phyloP scores from a whole-genome alignment of 2,113 vertebrate genomes.

The Clupea harengus region DNA sequence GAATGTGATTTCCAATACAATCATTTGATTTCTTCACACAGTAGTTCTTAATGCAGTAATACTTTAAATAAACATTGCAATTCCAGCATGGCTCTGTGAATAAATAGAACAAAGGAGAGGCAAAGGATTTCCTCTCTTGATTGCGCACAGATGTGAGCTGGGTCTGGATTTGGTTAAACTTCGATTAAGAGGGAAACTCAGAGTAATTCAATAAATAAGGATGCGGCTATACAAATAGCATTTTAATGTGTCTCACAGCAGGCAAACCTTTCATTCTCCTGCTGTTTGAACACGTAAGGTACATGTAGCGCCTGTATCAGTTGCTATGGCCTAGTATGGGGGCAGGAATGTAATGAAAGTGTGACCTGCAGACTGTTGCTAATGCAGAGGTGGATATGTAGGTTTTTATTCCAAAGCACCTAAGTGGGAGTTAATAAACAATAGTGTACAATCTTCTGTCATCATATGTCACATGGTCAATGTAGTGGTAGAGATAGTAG shows the following conservation, averaged over 20 bases:
- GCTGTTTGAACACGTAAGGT: slow-evolving; percentile 15
- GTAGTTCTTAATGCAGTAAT: slow-evolving; percentile 71
- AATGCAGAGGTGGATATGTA: not conserved
- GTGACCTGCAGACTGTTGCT: slow-evolving; percentile 17
- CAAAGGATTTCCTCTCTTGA: slow-evolving; percentile 65
- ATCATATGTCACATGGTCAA: not conserved
- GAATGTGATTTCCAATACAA: slow-evolving; percentile 53
- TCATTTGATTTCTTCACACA: slow-evolving; percentile 53
- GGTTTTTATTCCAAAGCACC: not conserved
- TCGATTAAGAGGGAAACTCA: slow-evolving; percentile 71
- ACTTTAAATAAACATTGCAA: slow-evolving; percentile 74
- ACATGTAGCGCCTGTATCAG: not conserved
- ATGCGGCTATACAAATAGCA: slow-evolving; percentile 65
- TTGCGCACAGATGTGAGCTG: slow-evolving; percentile 73
- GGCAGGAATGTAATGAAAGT: slow-evolving; percentile 3
- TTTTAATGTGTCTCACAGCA: slow-evolving; percentile 69
- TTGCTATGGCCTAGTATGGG: not conserved
- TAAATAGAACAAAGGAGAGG: slow-evolving; percentile 68
- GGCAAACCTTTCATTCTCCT: slow-evolving; percentile 57
- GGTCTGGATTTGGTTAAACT: slow-evolving; percentile 73
- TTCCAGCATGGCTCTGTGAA: slow-evolving; percentile 66
- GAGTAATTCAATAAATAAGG: slow-evolving; percentile 75
- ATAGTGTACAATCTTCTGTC: not conserved
- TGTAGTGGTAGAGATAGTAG: not conserved
- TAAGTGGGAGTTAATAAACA: not conserved